Conservation (phyloP, 2,113 vertebrate genomes). For the Caloenas nicobarica region DNA sequence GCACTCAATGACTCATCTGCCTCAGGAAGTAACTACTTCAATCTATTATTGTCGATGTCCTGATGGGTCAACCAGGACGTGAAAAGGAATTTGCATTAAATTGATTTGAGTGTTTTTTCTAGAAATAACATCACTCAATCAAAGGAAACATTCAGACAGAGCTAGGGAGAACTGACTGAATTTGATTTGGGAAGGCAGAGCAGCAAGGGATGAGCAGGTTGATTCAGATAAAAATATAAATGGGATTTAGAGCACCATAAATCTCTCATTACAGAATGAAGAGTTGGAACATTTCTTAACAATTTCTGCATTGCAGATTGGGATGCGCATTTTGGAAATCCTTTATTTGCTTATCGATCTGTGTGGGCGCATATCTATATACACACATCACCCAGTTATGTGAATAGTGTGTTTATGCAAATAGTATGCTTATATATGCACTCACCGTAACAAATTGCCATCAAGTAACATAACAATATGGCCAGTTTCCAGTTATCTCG, state of each 20-base stretch:
- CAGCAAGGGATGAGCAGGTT: constrained; percentile 66
- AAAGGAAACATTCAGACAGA: constrained; percentile 75
- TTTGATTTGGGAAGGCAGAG: constrained; percentile 75
- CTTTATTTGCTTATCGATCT: constrained; percentile 19
- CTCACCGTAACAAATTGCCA: background rate
- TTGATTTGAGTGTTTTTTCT: constrained; percentile 80
- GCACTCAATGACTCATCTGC: constrained; percentile 78
- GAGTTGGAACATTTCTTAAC: constrained; percentile 12
- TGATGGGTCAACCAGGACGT: constrained; percentile 77
- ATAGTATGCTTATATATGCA: background rate
- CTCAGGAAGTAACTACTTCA: constrained; percentile 81
- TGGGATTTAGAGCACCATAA: constrained; percentile 60
- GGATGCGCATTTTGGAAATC: background rate
- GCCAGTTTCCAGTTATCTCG: background rate
- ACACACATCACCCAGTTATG: background rate
- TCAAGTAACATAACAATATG: background rate
- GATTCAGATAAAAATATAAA: constrained; percentile 61
- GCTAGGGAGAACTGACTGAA: constrained; percentile 64
- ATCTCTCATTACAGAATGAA: constrained; percentile 31
- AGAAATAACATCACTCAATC: constrained; percentile 81
- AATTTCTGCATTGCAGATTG: constrained; percentile 9
- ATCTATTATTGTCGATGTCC: constrained; percentile 80
- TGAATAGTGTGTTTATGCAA: constrained; percentile 1
- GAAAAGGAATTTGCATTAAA: constrained; percentile 82
- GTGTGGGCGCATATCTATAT: background rate